A percentile compares a stretch with the other conserved stretches of the same genome.
Evolutionary conservation across 2,888 invertebrate species (phyloP).

Genomic region (Habroteleia sp.): DNA sequence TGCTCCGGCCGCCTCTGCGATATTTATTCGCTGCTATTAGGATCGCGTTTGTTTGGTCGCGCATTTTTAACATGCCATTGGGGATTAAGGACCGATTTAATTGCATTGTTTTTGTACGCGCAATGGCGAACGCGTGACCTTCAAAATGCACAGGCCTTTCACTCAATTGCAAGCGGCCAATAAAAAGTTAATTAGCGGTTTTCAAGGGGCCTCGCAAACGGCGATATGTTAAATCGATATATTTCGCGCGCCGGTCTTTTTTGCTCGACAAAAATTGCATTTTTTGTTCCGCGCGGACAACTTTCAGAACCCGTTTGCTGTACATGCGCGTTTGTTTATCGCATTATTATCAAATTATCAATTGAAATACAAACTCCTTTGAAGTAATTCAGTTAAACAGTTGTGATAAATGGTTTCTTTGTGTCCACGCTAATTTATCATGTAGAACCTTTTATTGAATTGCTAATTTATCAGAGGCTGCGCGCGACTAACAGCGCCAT

Average conservation of each 20-base stretch:
- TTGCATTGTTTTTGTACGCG: constrained; percentile 48
- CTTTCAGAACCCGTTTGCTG: constrained; percentile 43
- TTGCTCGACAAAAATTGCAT: constrained; percentile 5
- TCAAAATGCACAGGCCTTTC: constrained; percentile 40
- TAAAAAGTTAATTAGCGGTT: constrained; percentile 52
- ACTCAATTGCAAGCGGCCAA: constrained; percentile 36
- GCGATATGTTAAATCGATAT: constrained; percentile 25
- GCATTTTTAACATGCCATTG: constrained; percentile 34
- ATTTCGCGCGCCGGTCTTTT: constrained; percentile 19
- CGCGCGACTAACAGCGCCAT: constrained; percentile 16
- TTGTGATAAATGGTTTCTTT: constrained; percentile 58
- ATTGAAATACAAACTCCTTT: constrained; percentile 56
- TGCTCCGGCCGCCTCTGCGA: constrained; percentile 63
- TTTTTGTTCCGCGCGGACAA: constrained; percentile 28
- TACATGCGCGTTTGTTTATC: constrained; percentile 43
- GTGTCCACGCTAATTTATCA: constrained; percentile 52
- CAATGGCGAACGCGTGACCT: constrained; percentile 12
- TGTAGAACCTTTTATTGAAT: constrained; percentile 49
- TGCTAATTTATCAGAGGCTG: constrained; percentile 49
- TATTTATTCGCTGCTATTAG: constrained; percentile 52
- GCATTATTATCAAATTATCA: constrained; percentile 59
- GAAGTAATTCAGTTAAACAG: constrained; percentile 52
- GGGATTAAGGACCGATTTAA: constrained; percentile 37
- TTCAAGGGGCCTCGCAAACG: constrained; percentile 7
- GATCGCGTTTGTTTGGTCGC: constrained; percentile 22